Conservation (phyloP, 2,797 vertebrate species). For the Sarcophilus harrisii region DNA sequence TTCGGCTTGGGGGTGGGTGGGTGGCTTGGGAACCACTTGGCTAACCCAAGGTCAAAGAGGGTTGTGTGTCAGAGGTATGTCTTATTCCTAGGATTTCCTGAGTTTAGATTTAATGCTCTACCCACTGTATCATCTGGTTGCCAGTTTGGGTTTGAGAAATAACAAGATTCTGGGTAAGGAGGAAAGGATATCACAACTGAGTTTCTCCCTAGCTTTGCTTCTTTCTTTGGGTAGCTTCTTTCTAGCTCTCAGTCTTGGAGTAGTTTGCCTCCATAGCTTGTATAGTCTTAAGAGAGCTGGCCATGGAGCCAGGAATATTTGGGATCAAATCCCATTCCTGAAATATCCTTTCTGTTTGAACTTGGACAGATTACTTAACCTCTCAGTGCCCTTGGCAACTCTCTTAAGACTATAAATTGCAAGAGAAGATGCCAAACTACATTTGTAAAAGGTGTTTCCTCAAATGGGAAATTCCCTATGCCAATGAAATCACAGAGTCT, state of each 20-base stretch:
- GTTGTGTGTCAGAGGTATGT: not conserved
- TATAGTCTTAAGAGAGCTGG: not conserved
- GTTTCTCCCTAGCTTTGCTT: not conserved
- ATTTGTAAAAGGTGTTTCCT: not conserved
- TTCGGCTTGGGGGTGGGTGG: not conserved
- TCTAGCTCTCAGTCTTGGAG: not conserved
- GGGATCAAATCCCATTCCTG: not conserved
- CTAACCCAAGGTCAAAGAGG: not conserved
- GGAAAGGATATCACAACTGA: not conserved
- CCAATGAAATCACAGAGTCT: not conserved
- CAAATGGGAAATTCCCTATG: not conserved
- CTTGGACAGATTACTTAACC: not conserved
- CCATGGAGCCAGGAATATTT: not conserved
- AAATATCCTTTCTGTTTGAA: not conserved
- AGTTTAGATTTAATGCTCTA: not conserved
- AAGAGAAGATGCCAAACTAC: not conserved
- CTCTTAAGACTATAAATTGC: not conserved
- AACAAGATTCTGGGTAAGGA: not conserved
- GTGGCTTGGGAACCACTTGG: not conserved
- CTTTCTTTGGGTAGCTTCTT: not conserved
- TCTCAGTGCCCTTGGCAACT: not conserved
- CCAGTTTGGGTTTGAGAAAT: not conserved
- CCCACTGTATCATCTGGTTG: not conserved
- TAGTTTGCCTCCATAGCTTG: not conserved
- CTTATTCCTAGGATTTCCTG: not conserved